Conservation (phyloP, 2,888 invertebrate species). For the Phlogophora meticulosa region DNA sequence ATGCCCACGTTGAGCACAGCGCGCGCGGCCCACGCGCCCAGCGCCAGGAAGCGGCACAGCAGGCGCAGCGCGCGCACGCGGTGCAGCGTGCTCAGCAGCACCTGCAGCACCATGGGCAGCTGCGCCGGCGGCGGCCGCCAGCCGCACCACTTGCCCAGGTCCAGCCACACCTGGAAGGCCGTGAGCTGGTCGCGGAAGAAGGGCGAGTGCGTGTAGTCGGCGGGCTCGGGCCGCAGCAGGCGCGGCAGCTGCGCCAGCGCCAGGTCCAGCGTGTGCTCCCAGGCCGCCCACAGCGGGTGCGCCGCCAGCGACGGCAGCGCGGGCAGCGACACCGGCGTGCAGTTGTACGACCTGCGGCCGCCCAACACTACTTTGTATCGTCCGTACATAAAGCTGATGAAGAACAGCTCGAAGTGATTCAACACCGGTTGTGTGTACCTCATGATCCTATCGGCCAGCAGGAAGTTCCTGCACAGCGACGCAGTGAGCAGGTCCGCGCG, state of each 20-base stretch:
- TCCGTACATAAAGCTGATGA: too few relatives aligned
- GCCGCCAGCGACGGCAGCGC: conserved; percentile 97
- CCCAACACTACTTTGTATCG: too few relatives aligned
- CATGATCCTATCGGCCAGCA: conserved; percentile 98
- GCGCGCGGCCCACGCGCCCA: conserved; percentile 97
- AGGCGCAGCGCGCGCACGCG: conserved; percentile 98
- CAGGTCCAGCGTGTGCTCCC: conserved; percentile 99
- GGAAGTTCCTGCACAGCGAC: conserved; percentile 98
- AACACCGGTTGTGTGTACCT: conserved; percentile 84
- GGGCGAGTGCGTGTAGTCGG: conserved; percentile 93
- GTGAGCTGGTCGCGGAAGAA: conserved; percentile 99
- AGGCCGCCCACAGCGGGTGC: conserved; percentile 98
- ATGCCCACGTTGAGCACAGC: conserved; percentile 99
- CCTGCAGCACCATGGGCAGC: conserved; percentile 99
- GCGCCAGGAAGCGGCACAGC: conserved; percentile 97
- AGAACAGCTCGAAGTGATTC: too few relatives aligned
- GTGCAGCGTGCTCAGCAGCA: conserved; percentile 94
- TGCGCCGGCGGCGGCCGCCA: conserved; percentile 94
- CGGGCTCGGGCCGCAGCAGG: conserved; percentile 92
- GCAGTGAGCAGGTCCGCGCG: conserved; percentile 99
- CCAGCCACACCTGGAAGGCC: conserved; percentile 99
- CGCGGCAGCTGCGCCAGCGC: conserved; percentile 97
- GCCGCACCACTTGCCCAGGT: conserved; percentile 91
- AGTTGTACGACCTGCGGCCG: conserved; percentile 95
- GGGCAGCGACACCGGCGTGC: conserved; percentile 98